Evolutionary conservation across 2,797 vertebrate genomes (phyloP), one percentile per base, ranked within the genome.

Genomic region (Sebastolobus altivelis): DNA sequence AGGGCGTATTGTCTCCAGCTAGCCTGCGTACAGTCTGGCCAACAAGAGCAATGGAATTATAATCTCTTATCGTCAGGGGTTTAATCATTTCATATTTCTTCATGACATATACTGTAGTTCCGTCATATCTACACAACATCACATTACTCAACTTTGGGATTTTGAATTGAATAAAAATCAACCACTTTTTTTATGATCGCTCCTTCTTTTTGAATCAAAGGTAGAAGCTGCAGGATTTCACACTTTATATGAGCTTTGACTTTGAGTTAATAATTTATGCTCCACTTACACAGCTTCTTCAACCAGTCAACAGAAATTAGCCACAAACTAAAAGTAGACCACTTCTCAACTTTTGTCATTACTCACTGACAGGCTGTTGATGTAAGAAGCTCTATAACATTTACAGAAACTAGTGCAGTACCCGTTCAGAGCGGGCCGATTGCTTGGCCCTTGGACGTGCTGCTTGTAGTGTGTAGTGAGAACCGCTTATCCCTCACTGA

Each of bases 41-140:
- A 78, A 60, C 54, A 54, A 60, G 20, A 71, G n/a, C 20, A 54
- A 43, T n/a, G 37, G 27, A 76, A 56, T 27, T n/a, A 25, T n/a
- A 55, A 52, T 58, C 6, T 75, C 25, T 10, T 20, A 2, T 25
- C 40, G 3, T 40, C 72, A 40, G 10, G 16, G 29, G 33, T 31
- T 59, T 11, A 31, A 6, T 59, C 2, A 25, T 66, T 46, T 46
- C 2, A 29, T 8, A 52, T 74, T 35, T 52, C 33, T 46, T 18
- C 33, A 18, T 3, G 0, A 18, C 22, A 65, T 16, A 3, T 2
- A 20, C 58, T 58, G 8, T 46, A 56, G 27, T 58, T 46, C 18
- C 1, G 6, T 29, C 25, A 37, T 37, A 29, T 20, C 27, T 55
- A 5, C 9, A 8, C 22, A 25, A 43, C 6, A 16, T 68, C 31